Conservation (phyloP, 2,888 invertebrate genomes). For the Glomeris marginata region DNA sequence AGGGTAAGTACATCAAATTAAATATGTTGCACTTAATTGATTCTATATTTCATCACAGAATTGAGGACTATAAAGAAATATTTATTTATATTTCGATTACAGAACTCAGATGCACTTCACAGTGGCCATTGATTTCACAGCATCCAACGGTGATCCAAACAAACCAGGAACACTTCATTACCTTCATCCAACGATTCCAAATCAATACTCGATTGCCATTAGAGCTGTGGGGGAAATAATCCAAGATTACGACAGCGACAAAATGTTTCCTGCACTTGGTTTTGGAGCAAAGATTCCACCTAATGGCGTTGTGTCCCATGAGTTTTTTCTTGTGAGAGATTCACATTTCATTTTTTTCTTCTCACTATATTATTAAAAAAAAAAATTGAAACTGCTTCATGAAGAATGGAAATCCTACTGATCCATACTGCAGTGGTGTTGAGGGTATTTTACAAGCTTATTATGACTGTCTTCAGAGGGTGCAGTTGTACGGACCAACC, state of each 20-base stretch:
- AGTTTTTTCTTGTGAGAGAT: constrained; percentile 27
- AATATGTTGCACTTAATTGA: too few relatives aligned
- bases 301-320: constrained; percentile 34
- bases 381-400: not conserved
- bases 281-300: constrained; percentile 37
- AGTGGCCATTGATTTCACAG: constrained; percentile 29
- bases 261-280: constrained; percentile 34
- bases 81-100: constrained; percentile 34
- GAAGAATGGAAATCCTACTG: constrained; percentile 31
- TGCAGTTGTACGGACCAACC: constrained; percentile 40
- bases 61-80: not conserved
- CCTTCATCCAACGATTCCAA: constrained; percentile 30
- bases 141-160: constrained; percentile 26
- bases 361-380: not conserved
- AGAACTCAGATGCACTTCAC: constrained; percentile 30
- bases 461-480: constrained; percentile 25
- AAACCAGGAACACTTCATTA: constrained; percentile 28
- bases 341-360: not conserved
- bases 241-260: constrained; percentile 36
- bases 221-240: constrained; percentile 31
- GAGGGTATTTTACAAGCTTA: constrained; percentile 21
- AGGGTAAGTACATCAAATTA: constrained; percentile 4
- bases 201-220: constrained; percentile 18
- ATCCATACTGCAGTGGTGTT: constrained; percentile 33
- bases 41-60: not conserved